phyloP scores from a whole-genome alignment of 2,888 invertebrate genomes.

The Acleris laterana region DNA sequence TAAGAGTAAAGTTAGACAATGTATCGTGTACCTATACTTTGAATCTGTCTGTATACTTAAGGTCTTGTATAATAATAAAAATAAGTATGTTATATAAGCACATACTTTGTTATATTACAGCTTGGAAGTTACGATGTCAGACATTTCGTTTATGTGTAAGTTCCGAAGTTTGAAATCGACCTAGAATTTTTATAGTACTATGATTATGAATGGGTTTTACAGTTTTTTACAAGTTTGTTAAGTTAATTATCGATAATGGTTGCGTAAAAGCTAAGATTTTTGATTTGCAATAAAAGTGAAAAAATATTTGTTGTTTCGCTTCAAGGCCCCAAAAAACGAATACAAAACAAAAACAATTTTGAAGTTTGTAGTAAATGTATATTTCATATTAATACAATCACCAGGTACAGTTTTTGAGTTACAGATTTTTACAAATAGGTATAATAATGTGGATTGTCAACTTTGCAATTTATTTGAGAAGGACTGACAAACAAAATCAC shows the following conservation, averaged over 20 bases:
- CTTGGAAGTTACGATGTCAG: constrained; percentile 67
- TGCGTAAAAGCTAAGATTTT: constrained; percentile 64
- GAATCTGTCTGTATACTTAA: constrained; percentile 45
- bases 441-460: constrained; percentile 67
- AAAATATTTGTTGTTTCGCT: constrained; percentile 6
- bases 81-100: constrained; percentile 48
- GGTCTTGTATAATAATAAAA: constrained; percentile 49
- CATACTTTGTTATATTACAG: constrained; percentile 50
- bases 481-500: constrained; percentile 55
- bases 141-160: constrained; percentile 60
- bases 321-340: constrained; percentile 10
- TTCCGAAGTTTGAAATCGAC: constrained; percentile 33
- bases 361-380: constrained; percentile 84
- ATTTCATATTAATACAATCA: constrained; percentile 82
- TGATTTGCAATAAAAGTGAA: constrained; percentile 70
- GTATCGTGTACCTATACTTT: constrained; percentile 43
- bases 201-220: constrained; percentile 37
- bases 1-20: constrained; percentile 43
- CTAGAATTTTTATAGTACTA: constrained; percentile 40
- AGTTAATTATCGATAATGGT: constrained; percentile 54
- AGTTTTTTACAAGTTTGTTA: constrained; percentile 56
- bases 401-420: constrained; percentile 82
- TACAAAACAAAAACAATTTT: constrained; percentile 61
- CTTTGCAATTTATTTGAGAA: constrained; percentile 61
- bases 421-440: constrained; percentile 72